Base-by-base conservation (phyloP, 2,797 vertebrate genomes). In the Triplophysa bombifrons region DNA sequence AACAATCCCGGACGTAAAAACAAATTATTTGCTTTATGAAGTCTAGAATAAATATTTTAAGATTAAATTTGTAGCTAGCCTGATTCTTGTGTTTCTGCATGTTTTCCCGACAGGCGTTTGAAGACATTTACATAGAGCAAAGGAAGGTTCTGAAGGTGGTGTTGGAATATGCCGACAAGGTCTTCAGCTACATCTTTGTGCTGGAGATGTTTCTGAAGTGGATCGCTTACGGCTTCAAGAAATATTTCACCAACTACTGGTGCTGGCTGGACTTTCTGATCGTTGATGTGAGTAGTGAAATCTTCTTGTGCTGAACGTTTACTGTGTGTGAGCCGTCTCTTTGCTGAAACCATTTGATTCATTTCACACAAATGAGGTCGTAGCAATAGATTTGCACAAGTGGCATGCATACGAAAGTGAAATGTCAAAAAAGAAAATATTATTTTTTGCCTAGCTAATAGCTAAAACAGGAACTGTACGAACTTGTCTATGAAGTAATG, bases 231-330 rank as follows among this genome's bases (percentile, higher is more conserved):
- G 97, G 97, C 83, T 98, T 99, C 88, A 96, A 95, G 91, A 98
- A 96, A 81, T 99, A 98, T 84, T 99, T 98, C 89, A 99, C 97
- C 82, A 98, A 95, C 4, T 96, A 95, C 85, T 99, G 98, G 98
- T 99, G 98, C 89, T 99, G 98, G 96, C 94, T 99, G 0, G 98
- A 99, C 87, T 99, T 99, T 89, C 95, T 99, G n/a, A 99, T 99
- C 1, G 97, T 99, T 68, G 97, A 95, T 16, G 98, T 99, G 90
- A 98, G 98, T 96, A 81, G 48, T 74, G 80, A 65, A 7, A 11
- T 44, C 7, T 55, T 63, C 53, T 61, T 20, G 19, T 27, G 14
- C 34, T 72, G 19, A 13, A 5, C 5, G 4, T 17, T 51, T 16
- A 16, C 3, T 51, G 16, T 51, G 3, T 41, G 41, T 41, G 41